A percentile compares a stretch with the other conserved stretches of the same genome.
Evolutionary conservation across 1,140 invertebrate genomes (phyloP).

Genomic region (Augochlora pura): DNA sequence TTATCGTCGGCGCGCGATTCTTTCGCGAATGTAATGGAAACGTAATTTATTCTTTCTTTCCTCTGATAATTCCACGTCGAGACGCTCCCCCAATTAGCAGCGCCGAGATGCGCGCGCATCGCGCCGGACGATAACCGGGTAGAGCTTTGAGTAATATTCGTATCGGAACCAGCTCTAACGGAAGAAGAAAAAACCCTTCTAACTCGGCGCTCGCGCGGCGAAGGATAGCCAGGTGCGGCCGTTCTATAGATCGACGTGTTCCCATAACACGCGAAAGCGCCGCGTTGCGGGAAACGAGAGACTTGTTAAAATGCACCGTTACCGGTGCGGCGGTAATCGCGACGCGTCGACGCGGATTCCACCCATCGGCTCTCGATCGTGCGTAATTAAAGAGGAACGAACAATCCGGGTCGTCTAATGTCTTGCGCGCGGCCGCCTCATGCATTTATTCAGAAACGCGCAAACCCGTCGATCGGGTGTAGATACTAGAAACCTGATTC

Average conservation of each 20-base stretch:
- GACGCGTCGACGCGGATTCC: background rate
- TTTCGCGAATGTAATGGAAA: too few species aligned
- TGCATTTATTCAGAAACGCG: background rate
- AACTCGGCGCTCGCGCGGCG: background rate
- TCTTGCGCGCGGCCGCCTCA: background rate
- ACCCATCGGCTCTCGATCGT: background rate
- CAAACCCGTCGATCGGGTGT: background rate
- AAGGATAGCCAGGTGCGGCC: background rate
- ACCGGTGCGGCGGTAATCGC: slow-evolving; percentile 2
- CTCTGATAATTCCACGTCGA: background rate
- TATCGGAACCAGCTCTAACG: background rate
- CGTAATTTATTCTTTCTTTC: background rate
- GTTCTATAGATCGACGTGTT: background rate
- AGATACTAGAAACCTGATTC: slow-evolving; percentile 1
- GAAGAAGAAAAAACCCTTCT: background rate
- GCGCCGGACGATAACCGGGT: background rate
- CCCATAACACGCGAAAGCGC: background rate
- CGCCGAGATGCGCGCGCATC: background rate
- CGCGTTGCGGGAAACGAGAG: background rate
- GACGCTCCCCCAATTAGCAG: background rate
- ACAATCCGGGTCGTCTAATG: background rate
- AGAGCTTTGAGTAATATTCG: background rate
- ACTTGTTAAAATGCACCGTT: slow-evolving; percentile 14
- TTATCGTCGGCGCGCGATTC: too few species aligned
- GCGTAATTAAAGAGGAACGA: background rate